phyloP scores from a whole-genome alignment of 30 jellyfish, hydroid and myxozoan species.

The Turritopsis dohrnii region DNA sequence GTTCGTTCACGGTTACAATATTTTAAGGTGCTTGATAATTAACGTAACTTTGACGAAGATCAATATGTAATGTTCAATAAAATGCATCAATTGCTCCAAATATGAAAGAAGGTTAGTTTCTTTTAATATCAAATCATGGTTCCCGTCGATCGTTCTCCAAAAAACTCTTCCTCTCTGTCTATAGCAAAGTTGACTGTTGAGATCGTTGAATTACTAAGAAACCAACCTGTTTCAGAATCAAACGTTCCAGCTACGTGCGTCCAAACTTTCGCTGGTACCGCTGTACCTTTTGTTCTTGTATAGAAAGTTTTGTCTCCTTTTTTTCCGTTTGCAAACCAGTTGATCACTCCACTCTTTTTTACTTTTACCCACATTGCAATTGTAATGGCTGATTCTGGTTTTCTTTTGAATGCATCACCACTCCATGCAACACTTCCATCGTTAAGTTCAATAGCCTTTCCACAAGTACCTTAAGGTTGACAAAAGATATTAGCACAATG shows the following conservation, averaged over 20 bases:
- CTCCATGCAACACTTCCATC: slow-evolving; percentile 88
- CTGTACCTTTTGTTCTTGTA: slow-evolving; percentile 66
- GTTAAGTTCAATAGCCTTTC: slow-evolving; percentile 75
- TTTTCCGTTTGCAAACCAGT: slow-evolving; percentile 87
- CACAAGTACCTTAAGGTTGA: slow-evolving; percentile 70
- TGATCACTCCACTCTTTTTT: slow-evolving; percentile 71
- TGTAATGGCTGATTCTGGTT: slow-evolving; percentile 79
- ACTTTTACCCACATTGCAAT: slow-evolving; percentile 93
- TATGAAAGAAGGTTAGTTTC: no score
- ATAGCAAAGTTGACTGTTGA: no score
- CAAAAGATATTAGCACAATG: no score
- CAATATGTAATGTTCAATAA: no score
- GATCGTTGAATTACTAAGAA: no score
- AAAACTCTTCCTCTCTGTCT: no score
- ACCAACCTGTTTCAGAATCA: slow-evolving; percentile 82
- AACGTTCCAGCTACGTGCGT: slow-evolving; percentile 93
- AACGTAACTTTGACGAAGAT: no score
- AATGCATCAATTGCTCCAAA: no score
- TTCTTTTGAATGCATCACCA: slow-evolving; percentile 53
- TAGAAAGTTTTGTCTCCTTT: slow-evolving; percentile 59
- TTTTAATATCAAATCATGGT: no score
- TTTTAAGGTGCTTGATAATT: no score
- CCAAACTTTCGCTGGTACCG: slow-evolving; percentile 88
- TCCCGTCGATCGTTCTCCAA: no score
- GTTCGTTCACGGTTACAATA: no score